phyloP scores from a whole-genome alignment of 2,797 vertebrate species.

The Rhinichthys osculus region DNA sequence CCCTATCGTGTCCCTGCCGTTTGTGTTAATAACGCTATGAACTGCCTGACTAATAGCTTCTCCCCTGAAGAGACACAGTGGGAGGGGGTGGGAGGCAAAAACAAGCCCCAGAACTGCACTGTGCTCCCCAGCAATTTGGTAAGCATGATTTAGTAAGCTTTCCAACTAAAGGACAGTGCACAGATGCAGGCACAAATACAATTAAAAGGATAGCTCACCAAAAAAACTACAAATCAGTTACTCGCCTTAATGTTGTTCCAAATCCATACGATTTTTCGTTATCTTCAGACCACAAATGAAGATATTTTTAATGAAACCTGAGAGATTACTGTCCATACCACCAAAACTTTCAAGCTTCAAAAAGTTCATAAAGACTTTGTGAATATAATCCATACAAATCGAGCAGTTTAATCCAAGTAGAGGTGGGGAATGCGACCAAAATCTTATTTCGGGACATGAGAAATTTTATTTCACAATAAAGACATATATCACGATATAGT shows the following conservation, averaged over 20 bases:
- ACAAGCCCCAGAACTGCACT: constrained; percentile 28
- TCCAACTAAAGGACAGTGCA: background rate
- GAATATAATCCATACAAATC: background rate
- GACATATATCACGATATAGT: background rate
- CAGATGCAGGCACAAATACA: constrained; percentile 26
- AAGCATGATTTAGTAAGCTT: constrained; percentile 33
- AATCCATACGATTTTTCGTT: background rate
- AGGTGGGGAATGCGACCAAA: background rate
- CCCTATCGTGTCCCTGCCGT: constrained; percentile 73
- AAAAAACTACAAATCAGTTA: background rate
- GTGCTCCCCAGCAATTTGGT: constrained; percentile 25
- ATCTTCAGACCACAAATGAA: background rate
- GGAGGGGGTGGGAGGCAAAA: constrained; percentile 57
- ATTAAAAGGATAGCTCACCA: background rate
- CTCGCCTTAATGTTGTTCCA: background rate
- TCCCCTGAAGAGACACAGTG: constrained; percentile 60
- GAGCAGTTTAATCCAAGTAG: background rate
- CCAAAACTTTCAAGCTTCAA: background rate
- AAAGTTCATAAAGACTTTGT: background rate
- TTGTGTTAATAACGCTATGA: constrained; percentile 77
- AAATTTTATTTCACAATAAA: background rate
- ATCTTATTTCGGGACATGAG: background rate
- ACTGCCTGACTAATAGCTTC: constrained; percentile 71
- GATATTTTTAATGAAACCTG: background rate
- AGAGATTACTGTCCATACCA: background rate